Evolutionary conservation across 2,113 vertebrate genomes (phyloP).

Genomic region (Xyrauchen texanus): DNA sequence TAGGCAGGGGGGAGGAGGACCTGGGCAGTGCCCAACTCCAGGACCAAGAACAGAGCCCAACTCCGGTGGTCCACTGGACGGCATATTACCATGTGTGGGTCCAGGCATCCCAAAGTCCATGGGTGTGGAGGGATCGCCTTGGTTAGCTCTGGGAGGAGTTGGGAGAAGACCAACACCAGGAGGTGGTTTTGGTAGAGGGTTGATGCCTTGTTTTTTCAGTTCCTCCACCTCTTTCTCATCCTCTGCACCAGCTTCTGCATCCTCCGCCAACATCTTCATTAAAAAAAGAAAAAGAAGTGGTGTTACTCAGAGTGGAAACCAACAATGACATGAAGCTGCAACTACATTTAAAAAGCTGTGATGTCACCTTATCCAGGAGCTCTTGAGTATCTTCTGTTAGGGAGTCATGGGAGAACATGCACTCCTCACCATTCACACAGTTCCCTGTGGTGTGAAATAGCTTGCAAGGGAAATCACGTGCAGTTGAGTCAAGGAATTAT

Average conservation of each 20-base stretch:
- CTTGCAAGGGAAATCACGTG: conserved; percentile 94
- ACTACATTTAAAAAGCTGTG: not conserved
- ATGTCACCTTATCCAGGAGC: conserved; percentile 86
- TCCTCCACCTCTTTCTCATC: conserved; percentile 96
- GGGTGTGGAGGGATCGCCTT: conserved; percentile 66
- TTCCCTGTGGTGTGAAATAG: conserved; percentile 94
- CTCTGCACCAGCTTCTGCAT: conserved; percentile 90
- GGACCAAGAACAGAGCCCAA: conserved; percentile 41
- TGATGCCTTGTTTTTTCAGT: conserved; percentile 95
- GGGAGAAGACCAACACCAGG: conserved; percentile 84
- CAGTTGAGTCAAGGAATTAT: conserved; percentile 72
- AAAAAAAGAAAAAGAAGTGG: not conserved
- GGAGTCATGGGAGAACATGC: conserved; percentile 92
- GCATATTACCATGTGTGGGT: conserved; percentile 50
- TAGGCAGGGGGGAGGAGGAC: conserved; percentile 67
- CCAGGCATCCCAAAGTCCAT: conserved; percentile 68
- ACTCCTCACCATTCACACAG: conserved; percentile 92
- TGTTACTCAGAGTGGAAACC: not conserved
- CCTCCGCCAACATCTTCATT: conserved; percentile 87
- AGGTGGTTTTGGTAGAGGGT: conserved; percentile 84
- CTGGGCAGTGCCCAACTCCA: conserved; percentile 58
- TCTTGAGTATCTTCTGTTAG: conserved; percentile 90
- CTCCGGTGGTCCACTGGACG: conserved; percentile 57
- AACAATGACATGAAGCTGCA: not conserved
- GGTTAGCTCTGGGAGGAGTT: conserved; percentile 77